Evolutionary conservation across 2,797 vertebrate genomes (phyloP), one percentile per base, ranked within the genome.

Genomic region (Poecilia wingei): DNA sequence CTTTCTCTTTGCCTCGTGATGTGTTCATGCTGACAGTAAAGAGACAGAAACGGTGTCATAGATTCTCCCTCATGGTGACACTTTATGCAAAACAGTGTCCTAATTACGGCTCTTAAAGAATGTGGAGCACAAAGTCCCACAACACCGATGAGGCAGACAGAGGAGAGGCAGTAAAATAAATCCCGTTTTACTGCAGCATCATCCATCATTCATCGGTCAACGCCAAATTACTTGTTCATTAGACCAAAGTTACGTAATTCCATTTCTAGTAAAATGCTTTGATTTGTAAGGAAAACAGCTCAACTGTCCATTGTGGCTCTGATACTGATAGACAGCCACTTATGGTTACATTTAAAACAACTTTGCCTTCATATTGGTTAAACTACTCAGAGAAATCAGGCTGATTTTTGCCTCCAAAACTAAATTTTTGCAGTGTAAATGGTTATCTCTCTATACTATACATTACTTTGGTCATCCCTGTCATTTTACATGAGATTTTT

Each of bases 1-100:
- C 80, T 75, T 76, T 36, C 70, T 53, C 36, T 61, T 31, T n/a
- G 59, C 72, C 25, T 77, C 57, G 22, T 59, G 75, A 72, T 86
- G 72, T 18, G 0, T 79, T 72, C 64, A 47, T 87, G 85, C 85
- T 86, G 89, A 87, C 86, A 88, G 84, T 45, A 31, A 20, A 57
- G 79, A 80, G 86, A 84, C 87, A 83, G 85, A 84, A 66, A 83
- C 72, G 7, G 45, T 70, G 18, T 87, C 81, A 91, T 83, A 80
- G 76, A 87, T 84, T 87, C 74, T 86, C 78, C 79, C 79, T 85
- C 80, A 82, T 74, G 80, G 78, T 90, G 82, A 82, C 85, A 85
- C 86, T 87, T 81, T 84, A 83, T 88, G 86, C 80, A 85, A 80
- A 90, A 72, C 43, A 12, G 16, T 79, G 82, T 82, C 89, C 87